phyloP scores from a whole-genome alignment of 2,113 vertebrate species.

The Peromyscus californicus region DNA sequence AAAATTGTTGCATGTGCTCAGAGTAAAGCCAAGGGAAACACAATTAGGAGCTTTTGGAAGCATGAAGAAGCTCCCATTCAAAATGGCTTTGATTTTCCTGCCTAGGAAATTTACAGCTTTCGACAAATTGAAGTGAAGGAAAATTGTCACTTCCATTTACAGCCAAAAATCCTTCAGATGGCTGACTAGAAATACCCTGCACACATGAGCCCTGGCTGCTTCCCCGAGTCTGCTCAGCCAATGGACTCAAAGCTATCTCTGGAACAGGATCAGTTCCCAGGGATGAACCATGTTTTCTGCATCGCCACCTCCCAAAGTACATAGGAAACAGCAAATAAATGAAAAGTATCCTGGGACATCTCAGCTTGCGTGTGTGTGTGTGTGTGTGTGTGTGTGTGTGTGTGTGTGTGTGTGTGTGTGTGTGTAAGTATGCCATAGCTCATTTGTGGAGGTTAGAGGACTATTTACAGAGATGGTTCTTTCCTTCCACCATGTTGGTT shows the following conservation, averaged over 20 bases:
- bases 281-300: slow-evolving; percentile 57
- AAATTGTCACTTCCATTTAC: slow-evolving; percentile 60
- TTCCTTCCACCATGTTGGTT: neutral
- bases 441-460: neutral
- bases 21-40: slow-evolving; percentile 48
- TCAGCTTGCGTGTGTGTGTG: neutral
- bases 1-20: neutral
- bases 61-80: slow-evolving; percentile 30
- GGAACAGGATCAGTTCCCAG: slow-evolving; percentile 1
- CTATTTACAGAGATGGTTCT: neutral
- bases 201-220: neutral
- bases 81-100: slow-evolving; percentile 51
- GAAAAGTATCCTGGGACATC: slow-evolving; percentile 56
- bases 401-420: neutral
- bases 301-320: slow-evolving; percentile 47
- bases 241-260: neutral
- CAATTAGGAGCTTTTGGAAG: neutral
- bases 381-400: neutral
- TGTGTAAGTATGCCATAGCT: neutral
- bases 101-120: slow-evolving; percentile 50
- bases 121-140: neutral
- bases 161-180: slow-evolving; percentile 51
- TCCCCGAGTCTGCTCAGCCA: neutral
- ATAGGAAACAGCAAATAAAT: slow-evolving; percentile 20
- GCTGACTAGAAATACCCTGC: neutral